Conservation (phyloP, 2,797 vertebrate genomes). For the Choloepus didactylus region DNA sequence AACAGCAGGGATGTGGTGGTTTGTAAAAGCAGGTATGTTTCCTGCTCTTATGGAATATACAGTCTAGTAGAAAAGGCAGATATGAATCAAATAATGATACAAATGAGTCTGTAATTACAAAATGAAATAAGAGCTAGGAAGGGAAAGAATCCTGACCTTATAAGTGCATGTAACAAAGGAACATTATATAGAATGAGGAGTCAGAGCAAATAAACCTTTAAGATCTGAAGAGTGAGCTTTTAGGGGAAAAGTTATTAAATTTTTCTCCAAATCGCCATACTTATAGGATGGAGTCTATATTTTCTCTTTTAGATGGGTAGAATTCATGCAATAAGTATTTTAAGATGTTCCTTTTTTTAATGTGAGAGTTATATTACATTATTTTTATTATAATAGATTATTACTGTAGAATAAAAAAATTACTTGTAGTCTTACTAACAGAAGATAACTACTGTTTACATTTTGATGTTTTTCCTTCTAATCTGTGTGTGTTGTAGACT, state of each 20-base stretch:
- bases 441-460: constrained; percentile 33
- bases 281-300: not conserved
- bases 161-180: not conserved
- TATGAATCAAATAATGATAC: constrained; percentile 19
- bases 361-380: constrained; percentile 37
- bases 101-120: constrained; percentile 40
- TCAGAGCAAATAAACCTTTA: constrained; percentile 13
- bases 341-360: constrained; percentile 40
- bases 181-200: not conserved
- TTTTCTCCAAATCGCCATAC: constrained; percentile 54
- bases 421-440: not conserved
- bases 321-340: constrained; percentile 26
- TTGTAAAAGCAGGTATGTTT: constrained; percentile 45
- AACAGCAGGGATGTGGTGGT: not conserved
- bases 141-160: not conserved
- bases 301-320: constrained; percentile 35
- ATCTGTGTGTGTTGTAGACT: constrained; percentile 4
- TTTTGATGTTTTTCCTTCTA: constrained; percentile 58
- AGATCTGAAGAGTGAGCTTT: constrained; percentile 32
- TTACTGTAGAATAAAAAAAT: constrained; percentile 25
- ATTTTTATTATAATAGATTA: constrained; percentile 40
- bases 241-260: constrained; percentile 24
- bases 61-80: not conserved
- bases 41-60: not conserved
- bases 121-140: constrained; percentile 34